A percentile compares a stretch with the other conserved stretches of the same genome.
phyloP scores from a whole-genome alignment of 2,888 invertebrate genomes.

The Acanthosepion lycidas region DNA sequence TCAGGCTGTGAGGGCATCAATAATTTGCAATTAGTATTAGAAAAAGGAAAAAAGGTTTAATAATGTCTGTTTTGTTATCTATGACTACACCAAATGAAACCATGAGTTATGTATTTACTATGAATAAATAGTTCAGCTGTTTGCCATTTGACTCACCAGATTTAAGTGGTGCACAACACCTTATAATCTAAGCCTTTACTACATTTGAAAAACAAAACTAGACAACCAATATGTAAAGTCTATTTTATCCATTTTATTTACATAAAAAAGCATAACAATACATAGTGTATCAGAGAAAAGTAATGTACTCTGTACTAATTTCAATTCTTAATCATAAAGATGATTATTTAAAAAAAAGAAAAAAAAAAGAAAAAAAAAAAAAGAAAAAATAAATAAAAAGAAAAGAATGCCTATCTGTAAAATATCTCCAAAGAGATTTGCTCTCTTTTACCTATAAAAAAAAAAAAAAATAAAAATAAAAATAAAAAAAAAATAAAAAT shows the following conservation, averaged over 20 bases:
- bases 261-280: conserved; percentile 47
- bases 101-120: neutral
- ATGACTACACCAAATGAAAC: conserved; percentile 21
- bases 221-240: conserved; percentile 39
- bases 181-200: neutral
- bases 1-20: conserved; percentile 8
- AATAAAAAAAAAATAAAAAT: neutral
- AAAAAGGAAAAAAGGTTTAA: neutral
- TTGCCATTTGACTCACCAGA: neutral
- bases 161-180: neutral
- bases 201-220: conserved; percentile 36
- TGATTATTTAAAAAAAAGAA: neutral
- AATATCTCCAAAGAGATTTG: neutral
- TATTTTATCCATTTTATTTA: conserved; percentile 47
- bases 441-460: neutral
- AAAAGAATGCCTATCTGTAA: conserved; percentile 24
- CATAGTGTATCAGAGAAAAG: conserved; percentile 45
- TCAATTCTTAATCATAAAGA: conserved; percentile 36
- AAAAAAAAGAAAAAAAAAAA: neutral
- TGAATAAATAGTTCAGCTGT: neutral
- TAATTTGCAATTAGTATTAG: neutral
- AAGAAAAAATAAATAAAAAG: neutral
- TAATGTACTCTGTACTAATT: conserved; percentile 43
- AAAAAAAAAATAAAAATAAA: neutral
- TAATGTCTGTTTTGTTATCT: neutral